phyloP scores from a whole-genome alignment of 2,113 vertebrate genomes.

The Aspiorhynchus laticeps region DNA sequence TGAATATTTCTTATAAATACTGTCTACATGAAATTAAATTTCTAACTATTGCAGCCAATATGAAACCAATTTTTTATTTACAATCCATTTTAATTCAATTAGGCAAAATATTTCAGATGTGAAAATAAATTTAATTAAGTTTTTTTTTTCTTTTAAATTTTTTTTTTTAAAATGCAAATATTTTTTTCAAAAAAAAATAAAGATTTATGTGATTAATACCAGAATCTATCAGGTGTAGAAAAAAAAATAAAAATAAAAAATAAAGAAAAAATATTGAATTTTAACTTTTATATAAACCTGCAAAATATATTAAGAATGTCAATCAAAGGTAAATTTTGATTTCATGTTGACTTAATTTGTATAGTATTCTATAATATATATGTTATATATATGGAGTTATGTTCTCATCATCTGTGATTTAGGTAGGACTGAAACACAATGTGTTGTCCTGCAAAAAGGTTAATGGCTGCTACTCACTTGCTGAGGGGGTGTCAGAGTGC shows the following conservation, averaged over 20 bases:
- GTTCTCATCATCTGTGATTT: not conserved
- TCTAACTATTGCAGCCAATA: not conserved
- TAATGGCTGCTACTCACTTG: conserved; percentile 82
- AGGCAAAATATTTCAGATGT: not conserved
- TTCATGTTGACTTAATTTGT: not conserved
- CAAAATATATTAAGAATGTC: no score
- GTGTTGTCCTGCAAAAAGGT: not conserved
- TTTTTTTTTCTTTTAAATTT: no score
- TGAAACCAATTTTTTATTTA: not conserved
- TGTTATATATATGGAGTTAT: not conserved
- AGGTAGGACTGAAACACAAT: not conserved
- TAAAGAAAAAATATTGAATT: no score
- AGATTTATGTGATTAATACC: no score
- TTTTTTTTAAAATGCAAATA: no score
- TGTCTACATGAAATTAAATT: no score
- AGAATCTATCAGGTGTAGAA: no score
- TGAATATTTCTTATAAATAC: not conserved
- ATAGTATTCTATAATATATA: not conserved
- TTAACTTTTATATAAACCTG: no score
- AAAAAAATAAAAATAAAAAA: no score
- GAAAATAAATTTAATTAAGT: no score
- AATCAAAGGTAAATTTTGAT: not conserved
- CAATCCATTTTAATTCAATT: not conserved
- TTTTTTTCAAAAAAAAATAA: no score
- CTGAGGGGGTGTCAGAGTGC: conserved; percentile 88